A percentile compares a stretch with the other conserved stretches of the same genome.
Evolutionary conservation across 2,888 invertebrate genomes (phyloP).

Genomic region (Xanthorhoe spadicearia): DNA sequence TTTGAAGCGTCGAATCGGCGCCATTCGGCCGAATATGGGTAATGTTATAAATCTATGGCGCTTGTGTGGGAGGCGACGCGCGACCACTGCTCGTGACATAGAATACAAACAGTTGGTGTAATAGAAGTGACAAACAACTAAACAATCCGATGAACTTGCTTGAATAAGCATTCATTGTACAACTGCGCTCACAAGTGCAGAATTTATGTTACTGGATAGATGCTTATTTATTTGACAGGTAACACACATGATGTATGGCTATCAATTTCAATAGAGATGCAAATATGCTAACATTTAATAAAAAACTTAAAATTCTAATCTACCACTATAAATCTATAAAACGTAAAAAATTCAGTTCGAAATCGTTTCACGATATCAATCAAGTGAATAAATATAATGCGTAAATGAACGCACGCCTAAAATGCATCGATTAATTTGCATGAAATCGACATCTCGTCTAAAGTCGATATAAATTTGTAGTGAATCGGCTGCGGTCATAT

Average conservation of each 20-base stretch:
- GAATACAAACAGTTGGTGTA: constrained; percentile 38
- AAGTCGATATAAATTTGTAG: constrained; percentile 31
- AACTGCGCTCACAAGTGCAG: constrained; percentile 29
- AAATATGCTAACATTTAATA: neutral
- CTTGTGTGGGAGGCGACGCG: constrained; percentile 65
- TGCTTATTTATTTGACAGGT: constrained; percentile 28
- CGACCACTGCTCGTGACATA: constrained; percentile 52
- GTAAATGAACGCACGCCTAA: neutral
- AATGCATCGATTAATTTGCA: constrained; percentile 27
- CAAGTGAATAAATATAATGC: constrained; percentile 2
- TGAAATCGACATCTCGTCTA: constrained; percentile 31
- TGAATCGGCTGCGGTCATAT: constrained; percentile 34
- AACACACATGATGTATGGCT: constrained; percentile 30
- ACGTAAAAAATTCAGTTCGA: neutral
- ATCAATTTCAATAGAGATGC: constrained; percentile 6
- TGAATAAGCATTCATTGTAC: constrained; percentile 34
- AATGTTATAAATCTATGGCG: constrained; percentile 80
- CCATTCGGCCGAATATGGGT: constrained; percentile 81
- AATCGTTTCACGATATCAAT: neutral
- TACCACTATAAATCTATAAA: neutral
- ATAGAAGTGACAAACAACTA: constrained; percentile 39
- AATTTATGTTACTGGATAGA: constrained; percentile 25
- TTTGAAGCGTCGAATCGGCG: constrained; percentile 83
- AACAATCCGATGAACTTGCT: constrained; percentile 37
- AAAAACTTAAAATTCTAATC: neutral